Base-by-base conservation (phyloP, 2,113 vertebrate species). In the Solea senegalensis region DNA sequence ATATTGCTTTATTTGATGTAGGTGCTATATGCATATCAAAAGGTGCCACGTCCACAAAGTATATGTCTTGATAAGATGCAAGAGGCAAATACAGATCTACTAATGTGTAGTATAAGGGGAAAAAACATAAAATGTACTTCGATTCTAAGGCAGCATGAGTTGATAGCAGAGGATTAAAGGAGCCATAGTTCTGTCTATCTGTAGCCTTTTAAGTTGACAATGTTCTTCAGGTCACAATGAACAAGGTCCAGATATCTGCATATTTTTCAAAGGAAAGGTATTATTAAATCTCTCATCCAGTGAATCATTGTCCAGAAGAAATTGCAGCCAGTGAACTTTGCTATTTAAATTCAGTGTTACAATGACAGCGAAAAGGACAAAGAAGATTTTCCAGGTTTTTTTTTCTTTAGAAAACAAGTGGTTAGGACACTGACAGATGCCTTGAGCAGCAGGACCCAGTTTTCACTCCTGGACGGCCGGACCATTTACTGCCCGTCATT, bases 131-230 rank as follows among this genome's bases (percentile, higher is more conserved):
- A 27, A 16, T 34, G 27, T 59, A 40, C 45, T 40, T 5, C 21
- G 34, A 14, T 43, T 49, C 13, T n/a, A 7, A 34, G 28, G 40
- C 27, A 53, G 21, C 8, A 28, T 40, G 9, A 56, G 21, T 2
- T 28, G 34, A 34, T 34, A 26, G 12, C 6, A 11, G 34, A 41
- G 7, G 8, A 21, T 14, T 65, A 34, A 21, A 49, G 10, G 28
- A 41, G 13, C 40, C 27, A 67, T 4, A 40, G 60, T 41, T 67
- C 56, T 45, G 49, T 60, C 21, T 60, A 9, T 56, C 34, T 61
- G 0, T 8, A 12, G 48, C 3, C n/a, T 73, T n/a, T 15, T 26
- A 8, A 6, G 0, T 44, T 52, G 7, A 28, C 3, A 28, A 50
- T 21, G 14, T 65, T 69, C 50, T 9, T 51, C 7, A 2, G 16